Percentiles rank a stretch among this genome's conserved stretches.
phyloP scores from a whole-genome alignment of 2,888 invertebrate genomes.

The Strigamia transsilvanica region DNA sequence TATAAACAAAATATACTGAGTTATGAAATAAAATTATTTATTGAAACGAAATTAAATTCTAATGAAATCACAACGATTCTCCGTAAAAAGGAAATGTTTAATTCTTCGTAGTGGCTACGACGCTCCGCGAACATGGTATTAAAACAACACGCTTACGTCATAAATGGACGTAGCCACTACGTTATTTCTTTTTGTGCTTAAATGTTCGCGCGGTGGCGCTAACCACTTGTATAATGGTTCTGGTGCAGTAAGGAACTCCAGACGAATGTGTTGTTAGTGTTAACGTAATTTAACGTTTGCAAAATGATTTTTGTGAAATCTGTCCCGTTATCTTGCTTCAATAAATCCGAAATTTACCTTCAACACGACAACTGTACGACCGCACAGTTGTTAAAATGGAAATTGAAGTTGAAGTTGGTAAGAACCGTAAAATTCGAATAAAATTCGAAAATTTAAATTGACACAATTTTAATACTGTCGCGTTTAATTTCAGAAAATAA shows the following conservation, averaged over 20 bases:
- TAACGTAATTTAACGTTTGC: neutral
- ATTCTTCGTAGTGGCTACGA: too few relatives aligned
- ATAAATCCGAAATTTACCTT: neutral
- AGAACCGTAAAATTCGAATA: neutral
- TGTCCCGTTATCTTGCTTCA: neutral
- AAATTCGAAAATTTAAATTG: neutral
- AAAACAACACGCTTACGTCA: too few relatives aligned
- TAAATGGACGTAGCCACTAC: too few relatives aligned
- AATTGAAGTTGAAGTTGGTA: neutral
- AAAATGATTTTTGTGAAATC: conserved; percentile 7
- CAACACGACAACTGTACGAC: neutral
- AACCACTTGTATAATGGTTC: neutral
- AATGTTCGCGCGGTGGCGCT: neutral
- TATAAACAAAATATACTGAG: too few relatives aligned
- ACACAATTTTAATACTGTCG: neutral
- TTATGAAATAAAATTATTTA: neutral
- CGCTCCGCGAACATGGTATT: too few relatives aligned
- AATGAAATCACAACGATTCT: too few relatives aligned
- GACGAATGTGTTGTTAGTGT: too few relatives aligned
- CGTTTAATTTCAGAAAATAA: neutral
- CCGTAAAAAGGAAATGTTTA: too few relatives aligned
- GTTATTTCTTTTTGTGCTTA: too few relatives aligned
- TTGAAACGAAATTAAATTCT: too few relatives aligned
- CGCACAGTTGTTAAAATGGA: neutral
- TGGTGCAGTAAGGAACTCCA: neutral